Conservation (phyloP, 2,888 invertebrate species). For the Euzetes globulus region DNA sequence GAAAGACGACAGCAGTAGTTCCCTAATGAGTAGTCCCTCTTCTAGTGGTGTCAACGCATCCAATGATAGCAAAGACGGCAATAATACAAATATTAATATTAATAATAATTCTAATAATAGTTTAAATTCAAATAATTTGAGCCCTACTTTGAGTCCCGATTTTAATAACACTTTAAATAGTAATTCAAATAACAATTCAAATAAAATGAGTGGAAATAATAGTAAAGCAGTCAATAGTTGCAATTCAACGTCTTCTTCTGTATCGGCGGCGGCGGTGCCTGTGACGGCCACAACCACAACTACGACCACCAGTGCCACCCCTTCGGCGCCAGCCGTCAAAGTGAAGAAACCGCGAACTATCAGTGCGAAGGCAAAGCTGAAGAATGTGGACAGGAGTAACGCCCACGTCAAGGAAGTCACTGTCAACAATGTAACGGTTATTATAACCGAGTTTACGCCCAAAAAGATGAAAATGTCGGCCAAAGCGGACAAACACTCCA, state of each 20-base stretch:
- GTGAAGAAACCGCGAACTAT: conserved; percentile 17
- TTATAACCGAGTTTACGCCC: conserved; percentile 74
- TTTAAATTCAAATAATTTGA: background rate
- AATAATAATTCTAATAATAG: background rate
- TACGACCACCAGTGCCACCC: background rate
- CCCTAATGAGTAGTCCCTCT: background rate
- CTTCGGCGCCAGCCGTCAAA: background rate
- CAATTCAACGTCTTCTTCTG: conserved; percentile 2
- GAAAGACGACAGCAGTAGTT: background rate
- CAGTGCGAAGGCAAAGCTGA: conserved; percentile 53
- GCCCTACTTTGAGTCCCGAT: background rate
- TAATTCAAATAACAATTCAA: background rate
- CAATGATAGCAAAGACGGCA: background rate
- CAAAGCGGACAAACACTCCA: conserved; percentile 33
- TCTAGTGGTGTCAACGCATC: conserved; percentile 15
- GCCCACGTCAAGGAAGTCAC: conserved; percentile 91
- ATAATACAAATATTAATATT: background rate
- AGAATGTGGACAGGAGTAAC: conserved; percentile 84
- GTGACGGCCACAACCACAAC: background rate
- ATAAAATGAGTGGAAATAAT: background rate
- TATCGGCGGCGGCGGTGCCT: too few relatives aligned
- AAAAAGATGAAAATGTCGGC: conserved; percentile 42
- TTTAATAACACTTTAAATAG: background rate
- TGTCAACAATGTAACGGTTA: conserved; percentile 91
- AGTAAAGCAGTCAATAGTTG: conserved; percentile 13